Conservation (phyloP, 2,113 vertebrate genomes). For the Monopterus albus region DNA sequence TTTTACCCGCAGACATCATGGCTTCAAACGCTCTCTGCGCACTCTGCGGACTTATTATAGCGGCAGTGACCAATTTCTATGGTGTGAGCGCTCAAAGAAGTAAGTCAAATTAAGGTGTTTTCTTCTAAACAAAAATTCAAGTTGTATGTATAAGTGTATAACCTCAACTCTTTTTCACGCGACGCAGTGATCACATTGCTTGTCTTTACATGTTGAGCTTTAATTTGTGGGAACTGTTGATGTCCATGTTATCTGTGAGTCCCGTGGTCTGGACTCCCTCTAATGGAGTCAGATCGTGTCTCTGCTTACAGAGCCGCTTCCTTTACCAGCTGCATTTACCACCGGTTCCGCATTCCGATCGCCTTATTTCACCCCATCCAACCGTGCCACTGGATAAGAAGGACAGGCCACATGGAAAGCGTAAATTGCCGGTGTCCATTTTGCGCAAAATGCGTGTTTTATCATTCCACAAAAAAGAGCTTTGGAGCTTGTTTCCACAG, state of each 20-base stretch:
- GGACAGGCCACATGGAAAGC: conserved; percentile 52
- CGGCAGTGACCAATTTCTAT: conserved; percentile 59
- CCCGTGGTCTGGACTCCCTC: conserved; percentile 29
- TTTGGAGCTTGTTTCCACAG: conserved; percentile 30
- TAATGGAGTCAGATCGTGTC: conserved; percentile 65
- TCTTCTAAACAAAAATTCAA: background rate
- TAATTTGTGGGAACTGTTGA: background rate
- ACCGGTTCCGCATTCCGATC: conserved; percentile 87
- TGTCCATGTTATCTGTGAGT: conserved; percentile 12
- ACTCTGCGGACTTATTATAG: conserved; percentile 72
- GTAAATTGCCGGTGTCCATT: conserved; percentile 34
- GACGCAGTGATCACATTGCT: background rate
- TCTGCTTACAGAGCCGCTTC: conserved; percentile 75
- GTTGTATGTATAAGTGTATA: too few species aligned
- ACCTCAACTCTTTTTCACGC: background rate
- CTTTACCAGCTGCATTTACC: conserved; percentile 77
- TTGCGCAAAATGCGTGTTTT: conserved; percentile 29
- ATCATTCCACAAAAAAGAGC: too few species aligned
- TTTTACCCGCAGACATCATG: conserved; percentile 62
- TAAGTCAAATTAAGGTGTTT: conserved; percentile 63
- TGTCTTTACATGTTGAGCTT: background rate
- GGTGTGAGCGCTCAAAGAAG: conserved; percentile 76
- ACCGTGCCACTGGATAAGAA: conserved; percentile 55
- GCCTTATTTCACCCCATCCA: conserved; percentile 79
- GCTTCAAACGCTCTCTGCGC: conserved; percentile 67